Conservation (phyloP, 2,888 invertebrate genomes). For the Amphipoea lucens region DNA sequence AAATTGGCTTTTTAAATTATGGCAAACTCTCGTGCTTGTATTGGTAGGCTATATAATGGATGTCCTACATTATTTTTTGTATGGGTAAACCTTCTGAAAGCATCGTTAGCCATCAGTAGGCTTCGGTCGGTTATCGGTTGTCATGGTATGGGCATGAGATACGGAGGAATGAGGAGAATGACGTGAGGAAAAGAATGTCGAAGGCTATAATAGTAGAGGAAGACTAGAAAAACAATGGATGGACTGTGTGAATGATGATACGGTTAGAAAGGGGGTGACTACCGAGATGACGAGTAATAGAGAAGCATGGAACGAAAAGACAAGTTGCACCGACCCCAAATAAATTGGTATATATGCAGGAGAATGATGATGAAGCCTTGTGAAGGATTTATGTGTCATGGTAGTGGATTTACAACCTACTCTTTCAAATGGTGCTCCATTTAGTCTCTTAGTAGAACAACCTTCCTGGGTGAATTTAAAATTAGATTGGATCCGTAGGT, state of each 20-base stretch:
- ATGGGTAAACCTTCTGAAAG: neutral
- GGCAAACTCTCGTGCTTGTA: neutral
- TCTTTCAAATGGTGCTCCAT: neutral
- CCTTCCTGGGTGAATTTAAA: neutral
- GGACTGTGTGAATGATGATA: neutral
- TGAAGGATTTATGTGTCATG: neutral
- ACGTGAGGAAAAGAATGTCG: neutral
- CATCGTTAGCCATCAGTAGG: neutral
- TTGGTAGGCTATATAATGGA: neutral
- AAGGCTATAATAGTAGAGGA: neutral
- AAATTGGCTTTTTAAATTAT: constrained; percentile 40
- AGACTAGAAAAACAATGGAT: neutral
- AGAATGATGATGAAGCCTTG: neutral
- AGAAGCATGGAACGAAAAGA: no score
- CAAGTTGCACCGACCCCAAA: no score
- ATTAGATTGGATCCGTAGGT: neutral
- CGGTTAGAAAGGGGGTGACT: neutral
- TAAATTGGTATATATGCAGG: no score
- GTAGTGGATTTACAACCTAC: neutral
- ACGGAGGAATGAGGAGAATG: neutral
- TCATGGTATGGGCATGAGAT: neutral
- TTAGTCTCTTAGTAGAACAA: neutral
- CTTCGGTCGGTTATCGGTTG: neutral
- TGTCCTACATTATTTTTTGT: neutral
- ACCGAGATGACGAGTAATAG: no score